Evolutionary conservation across 2,888 invertebrate genomes (phyloP), one percentile per base, ranked within the genome.

Genomic region (Agrochola lota): DNA sequence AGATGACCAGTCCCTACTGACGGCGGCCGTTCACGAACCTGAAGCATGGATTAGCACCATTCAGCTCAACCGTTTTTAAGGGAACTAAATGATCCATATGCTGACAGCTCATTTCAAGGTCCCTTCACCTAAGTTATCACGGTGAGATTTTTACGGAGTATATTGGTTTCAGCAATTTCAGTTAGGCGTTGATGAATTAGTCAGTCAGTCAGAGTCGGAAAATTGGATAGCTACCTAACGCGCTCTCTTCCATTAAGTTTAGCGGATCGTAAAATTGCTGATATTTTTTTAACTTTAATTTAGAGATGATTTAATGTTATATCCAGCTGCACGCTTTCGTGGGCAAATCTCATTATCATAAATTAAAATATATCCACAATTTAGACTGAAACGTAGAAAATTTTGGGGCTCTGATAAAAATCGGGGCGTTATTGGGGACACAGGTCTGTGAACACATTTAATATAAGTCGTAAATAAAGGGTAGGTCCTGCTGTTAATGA

Each of bases 301-400:
- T 55, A 43, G 63, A 55, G 35, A 81, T 81, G 76, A 62, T 55
- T 67, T 62, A 67, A 67, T 62, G 55, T 68, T 68, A 63, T 63
- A 59, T 11, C n/a, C 40, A 55, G 46, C 43, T 52, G 17, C 57
- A 20, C 17, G 30, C 1, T 52, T 85, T 73, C 74, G 60, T 74
- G 75, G 0, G 6, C 57, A 62, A 68, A 69, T 35, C 26, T 85
- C 57, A 81, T 76, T 76, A 75, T 71, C 67, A 63, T 75, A 68
- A 85, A 74, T 80, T 74, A 49, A 81, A 59, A 52, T 11, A 23
- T 67, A 85, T 67, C 62, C 46, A 62, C 23, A 67, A 80, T 80
- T 67, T 82, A 62, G 35, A 76, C 20, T 8, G 46, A 60, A 82
- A 77, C 23, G 67, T 30, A 49, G 15, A 40, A 3, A 15, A 7